Conservation (phyloP, 2,113 vertebrate genomes). For the Sturnus vulgaris region DNA sequence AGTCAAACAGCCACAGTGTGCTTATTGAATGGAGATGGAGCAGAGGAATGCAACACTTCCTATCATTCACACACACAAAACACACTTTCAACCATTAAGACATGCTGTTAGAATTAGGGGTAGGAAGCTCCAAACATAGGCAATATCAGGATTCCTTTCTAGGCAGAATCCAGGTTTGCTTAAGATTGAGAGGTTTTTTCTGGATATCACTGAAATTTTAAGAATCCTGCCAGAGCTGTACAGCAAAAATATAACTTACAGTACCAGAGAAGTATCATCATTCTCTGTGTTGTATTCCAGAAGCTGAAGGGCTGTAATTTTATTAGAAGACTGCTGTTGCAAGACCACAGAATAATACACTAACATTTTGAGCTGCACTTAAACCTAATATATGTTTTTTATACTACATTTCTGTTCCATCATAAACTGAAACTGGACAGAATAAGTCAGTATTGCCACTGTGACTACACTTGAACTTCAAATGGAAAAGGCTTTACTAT, state of each 20-base stretch:
- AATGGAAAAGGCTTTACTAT: not conserved
- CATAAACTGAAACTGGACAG: slow-evolving; percentile 34
- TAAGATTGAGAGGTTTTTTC: not conserved
- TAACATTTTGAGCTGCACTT: slow-evolving; percentile 41
- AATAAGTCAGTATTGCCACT: slow-evolving; percentile 21
- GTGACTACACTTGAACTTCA: not conserved
- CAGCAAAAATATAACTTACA: slow-evolving; percentile 39
- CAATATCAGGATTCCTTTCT: slow-evolving; percentile 15
- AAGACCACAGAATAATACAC: slow-evolving; percentile 65
- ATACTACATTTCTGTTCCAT: slow-evolving; percentile 40
- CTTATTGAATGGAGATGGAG: not conserved
- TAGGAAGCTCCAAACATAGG: slow-evolving; percentile 7
- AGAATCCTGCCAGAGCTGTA: slow-evolving; percentile 47
- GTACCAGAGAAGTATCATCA: slow-evolving; percentile 21
- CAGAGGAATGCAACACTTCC: not conserved
- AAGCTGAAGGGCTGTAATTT: slow-evolving; percentile 28
- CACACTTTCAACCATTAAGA: not conserved
- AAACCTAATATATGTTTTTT: slow-evolving; percentile 36
- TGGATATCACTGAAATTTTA: slow-evolving; percentile 3
- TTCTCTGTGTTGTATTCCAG: slow-evolving; percentile 33
- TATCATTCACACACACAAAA: not conserved
- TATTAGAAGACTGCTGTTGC: slow-evolving; percentile 32
- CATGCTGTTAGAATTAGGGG: not conserved
- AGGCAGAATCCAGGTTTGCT: slow-evolving; percentile 51
- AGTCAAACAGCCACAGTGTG: not conserved